Conservation (phyloP, 1,140 invertebrate species). For the Plutomurus gul region DNA sequence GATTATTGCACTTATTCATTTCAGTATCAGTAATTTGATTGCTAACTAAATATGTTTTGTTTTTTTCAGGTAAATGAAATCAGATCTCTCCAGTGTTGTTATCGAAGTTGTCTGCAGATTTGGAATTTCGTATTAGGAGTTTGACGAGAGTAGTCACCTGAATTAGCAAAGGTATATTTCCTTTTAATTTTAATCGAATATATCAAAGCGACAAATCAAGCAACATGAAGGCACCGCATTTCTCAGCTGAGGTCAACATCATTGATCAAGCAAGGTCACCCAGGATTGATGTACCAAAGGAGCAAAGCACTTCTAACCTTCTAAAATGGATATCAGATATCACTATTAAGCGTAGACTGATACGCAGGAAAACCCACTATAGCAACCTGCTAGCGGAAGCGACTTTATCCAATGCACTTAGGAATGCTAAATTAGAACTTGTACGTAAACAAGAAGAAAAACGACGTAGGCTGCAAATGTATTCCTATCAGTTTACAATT, state of each 20-base stretch:
- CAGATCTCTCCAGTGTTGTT: conserved; percentile 7
- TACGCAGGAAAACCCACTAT: conserved; percentile 41
- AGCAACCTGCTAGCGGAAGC: conserved; percentile 48
- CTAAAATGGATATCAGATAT: conserved; percentile 46
- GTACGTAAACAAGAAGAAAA: conserved; percentile 46
- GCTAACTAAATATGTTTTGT: not conserved
- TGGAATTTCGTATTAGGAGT: not conserved
- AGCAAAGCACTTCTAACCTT: conserved; percentile 22
- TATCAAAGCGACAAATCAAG: not conserved
- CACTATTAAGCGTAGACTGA: conserved; percentile 45
- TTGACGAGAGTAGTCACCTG: conserved; percentile 24
- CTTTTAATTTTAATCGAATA: conserved; percentile 8
- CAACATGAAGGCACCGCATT: conserved; percentile 5
- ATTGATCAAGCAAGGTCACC: not conserved
- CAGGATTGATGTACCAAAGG: conserved; percentile 8
- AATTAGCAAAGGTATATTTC: conserved; percentile 25
- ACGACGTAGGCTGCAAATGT: conserved; percentile 42
- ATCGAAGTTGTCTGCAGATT: not conserved
- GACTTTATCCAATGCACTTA: conserved; percentile 39
- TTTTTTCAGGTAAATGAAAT: conserved; percentile 13
- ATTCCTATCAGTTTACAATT: conserved; percentile 40
- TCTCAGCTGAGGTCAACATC: not conserved
- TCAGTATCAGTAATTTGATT: not conserved
- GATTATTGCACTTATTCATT: not conserved
- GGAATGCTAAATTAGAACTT: conserved; percentile 35